Evolutionary conservation across 2,888 invertebrate species (phyloP), one percentile per base, ranked within the genome.

Genomic region (Nymphalis c-album): DNA sequence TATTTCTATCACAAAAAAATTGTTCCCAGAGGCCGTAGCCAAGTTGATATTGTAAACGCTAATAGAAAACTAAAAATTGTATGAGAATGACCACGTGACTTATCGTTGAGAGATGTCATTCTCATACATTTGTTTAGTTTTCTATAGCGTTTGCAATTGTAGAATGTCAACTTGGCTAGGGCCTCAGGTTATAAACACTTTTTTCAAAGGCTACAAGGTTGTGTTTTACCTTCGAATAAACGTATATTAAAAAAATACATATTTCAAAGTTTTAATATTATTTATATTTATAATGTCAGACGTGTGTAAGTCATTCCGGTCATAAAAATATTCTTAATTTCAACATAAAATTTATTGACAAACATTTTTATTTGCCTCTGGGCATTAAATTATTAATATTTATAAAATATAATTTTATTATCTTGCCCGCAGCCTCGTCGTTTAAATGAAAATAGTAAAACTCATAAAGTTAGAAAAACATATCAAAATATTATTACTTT

Each of bases 331-430:
- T 45, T 51, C 26, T 51, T 40, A 40, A 64, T 59, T 59, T 60
- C 51, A 40, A 58, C 46, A 60, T 31, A 48, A 48, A 64, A 64
- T 59, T 64, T 64, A 64, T 64, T 60, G 35, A 45, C 59, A 45
- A 64, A 64, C 63, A 64, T 51, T 60, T 60, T 64, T 60, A 64
- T 50, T 64, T 45, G 59, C 64, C 59, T 59, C 20, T 51, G 17
- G 45, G 50, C 58, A 51, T 31, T 22, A 51, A 59, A 60, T 60
- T 51, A 45, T 48, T 60, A 51, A 51, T 58, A 51, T 58, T 64
- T 64, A 64, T 51, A 17, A 59, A 59, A 51, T 16, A 59, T 40
- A 50, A 59, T 50, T 50, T 50, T 59, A 51, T 59, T 40, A 40
- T 50, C 22, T 1, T 17, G 40, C 48, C 47, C 35, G n/a, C 10